Base-by-base conservation (phyloP, 2,113 vertebrate species). In the Ardeotis arabs region DNA sequence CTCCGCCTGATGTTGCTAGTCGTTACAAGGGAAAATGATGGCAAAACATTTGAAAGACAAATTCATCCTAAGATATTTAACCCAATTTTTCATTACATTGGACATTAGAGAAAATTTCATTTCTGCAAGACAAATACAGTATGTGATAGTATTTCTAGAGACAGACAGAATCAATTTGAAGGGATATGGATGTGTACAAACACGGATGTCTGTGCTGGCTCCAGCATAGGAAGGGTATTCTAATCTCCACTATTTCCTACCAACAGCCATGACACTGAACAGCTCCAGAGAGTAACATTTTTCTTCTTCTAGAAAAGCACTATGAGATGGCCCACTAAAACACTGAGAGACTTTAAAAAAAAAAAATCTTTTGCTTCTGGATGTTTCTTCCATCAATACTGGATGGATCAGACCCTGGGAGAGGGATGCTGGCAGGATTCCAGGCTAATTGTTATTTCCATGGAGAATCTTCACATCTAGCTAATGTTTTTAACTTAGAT, bases 21-120 rank as follows among this genome's bases (percentile, higher is more conserved):
- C 72, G 84, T 72, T 68, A 31, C 60, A 95, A 94, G 53, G 1
- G 9, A 84, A 93, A 89, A 93, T 24, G 2, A 92, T 62, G 62
- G 74, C 41, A 72, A 93, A 84, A 91, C 41, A 92, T 75, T 86
- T 84, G 60, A 80, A 92, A 96, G 73, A 87, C 83, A 94, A 93
- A 95, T 78, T 66, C 27, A 6, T 45, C 50, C 64, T 35, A 88
- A 70, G 47, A 64, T 49, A 84, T 33, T 92, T 95, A 94, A 96
- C 94, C 49, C 35, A 60, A 64, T 92, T 94, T 92, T 87, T 96
- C 60, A 72, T 81, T 59, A 87, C 21, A 19, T 45, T 93, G 79
- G 66, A 87, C 64, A 92, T 90, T 68, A 93, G 52, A 49, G 85
- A 72, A 94, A 84, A 92, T 90, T 87, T 87, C 64, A 93, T 93